These are phyloP conservation scores for Capitella teleta DNA, from an alignment of 1,140 invertebrate species.

Conservation along the genomic window DNA sequence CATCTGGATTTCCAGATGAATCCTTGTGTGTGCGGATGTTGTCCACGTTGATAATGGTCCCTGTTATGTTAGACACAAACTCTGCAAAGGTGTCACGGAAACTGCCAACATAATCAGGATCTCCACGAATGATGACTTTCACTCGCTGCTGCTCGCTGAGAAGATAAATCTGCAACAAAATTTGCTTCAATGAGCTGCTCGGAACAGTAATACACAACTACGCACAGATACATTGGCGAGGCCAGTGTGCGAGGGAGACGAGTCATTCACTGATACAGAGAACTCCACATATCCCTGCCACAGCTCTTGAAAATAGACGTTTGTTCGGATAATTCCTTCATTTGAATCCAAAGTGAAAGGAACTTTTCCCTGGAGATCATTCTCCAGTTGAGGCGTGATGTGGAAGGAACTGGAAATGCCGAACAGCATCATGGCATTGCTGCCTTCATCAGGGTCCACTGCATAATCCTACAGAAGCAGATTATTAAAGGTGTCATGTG, in stretches of 20 bases:
- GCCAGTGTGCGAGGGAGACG: constrained; percentile 53
- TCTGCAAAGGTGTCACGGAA: constrained; percentile 67
- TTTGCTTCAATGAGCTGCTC: too few species aligned
- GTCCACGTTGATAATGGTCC: constrained; percentile 84
- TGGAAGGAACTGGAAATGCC: constrained; percentile 64
- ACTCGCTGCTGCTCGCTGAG: constrained; percentile 85
- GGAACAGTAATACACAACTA: constrained; percentile 4
- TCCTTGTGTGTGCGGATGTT: constrained; percentile 86
- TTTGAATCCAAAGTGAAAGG: constrained; percentile 71
- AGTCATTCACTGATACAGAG: constrained; percentile 73
- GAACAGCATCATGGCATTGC: constrained; percentile 66
- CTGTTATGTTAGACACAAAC: constrained; percentile 73
- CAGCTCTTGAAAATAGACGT: constrained; percentile 87
- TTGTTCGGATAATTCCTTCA: constrained; percentile 71
- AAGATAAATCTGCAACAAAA: constrained; percentile 60
- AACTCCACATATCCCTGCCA: constrained; percentile 97
- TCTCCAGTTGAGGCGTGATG: constrained; percentile 52
- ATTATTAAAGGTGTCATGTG: not conserved
- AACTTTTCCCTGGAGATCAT: constrained; percentile 63
- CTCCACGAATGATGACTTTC: constrained; percentile 76
- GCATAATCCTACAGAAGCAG: constrained; percentile 49
- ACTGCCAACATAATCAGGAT: constrained; percentile 70
- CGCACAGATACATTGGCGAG: constrained; percentile 37
- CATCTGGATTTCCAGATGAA: constrained; percentile 79
- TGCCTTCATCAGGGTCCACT: constrained; percentile 64